Percentiles rank a stretch among this genome's conserved stretches.
Evolutionary conservation across 2,888 invertebrate species (phyloP).

Genomic region (Netelia fuscicornis): DNA sequence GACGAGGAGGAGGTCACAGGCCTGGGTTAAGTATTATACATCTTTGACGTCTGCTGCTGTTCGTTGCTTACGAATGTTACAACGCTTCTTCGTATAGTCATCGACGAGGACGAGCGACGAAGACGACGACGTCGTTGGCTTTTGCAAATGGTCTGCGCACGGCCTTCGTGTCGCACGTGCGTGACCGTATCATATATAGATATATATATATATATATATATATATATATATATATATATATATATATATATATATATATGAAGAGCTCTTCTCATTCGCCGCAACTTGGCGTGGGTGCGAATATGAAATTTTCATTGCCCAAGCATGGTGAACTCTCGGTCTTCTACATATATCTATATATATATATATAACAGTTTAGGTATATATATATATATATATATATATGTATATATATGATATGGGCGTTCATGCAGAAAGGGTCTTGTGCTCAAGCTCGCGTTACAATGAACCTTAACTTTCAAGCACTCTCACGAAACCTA

Average conservation of each 20-base stretch:
- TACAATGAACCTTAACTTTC: constrained; percentile 59
- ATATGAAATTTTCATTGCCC: constrained; percentile 51
- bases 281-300: constrained; percentile 30
- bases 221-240: not conserved
- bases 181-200: constrained; percentile 22
- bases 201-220: not conserved
- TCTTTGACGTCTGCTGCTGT: constrained; percentile 16
- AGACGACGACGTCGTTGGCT: constrained; percentile 1
- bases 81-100: constrained; percentile 22
- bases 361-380: not conserved
- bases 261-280: not conserved
- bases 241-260: not conserved
- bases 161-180: constrained; percentile 52
- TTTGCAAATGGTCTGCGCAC: constrained; percentile 28
- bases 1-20: constrained; percentile 35
- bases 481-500: constrained; percentile 18
- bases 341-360: not conserved
- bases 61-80: not conserved
- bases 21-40: constrained; percentile 35
- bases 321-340: constrained; percentile 5
- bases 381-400: not conserved
- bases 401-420: constrained; percentile 5
- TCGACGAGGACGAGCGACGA: not conserved
- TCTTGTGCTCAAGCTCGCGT: constrained; percentile 31
- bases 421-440: constrained; percentile 40